Base-by-base conservation (phyloP, 2,888 invertebrate species). In the Cancer borealis region DNA sequence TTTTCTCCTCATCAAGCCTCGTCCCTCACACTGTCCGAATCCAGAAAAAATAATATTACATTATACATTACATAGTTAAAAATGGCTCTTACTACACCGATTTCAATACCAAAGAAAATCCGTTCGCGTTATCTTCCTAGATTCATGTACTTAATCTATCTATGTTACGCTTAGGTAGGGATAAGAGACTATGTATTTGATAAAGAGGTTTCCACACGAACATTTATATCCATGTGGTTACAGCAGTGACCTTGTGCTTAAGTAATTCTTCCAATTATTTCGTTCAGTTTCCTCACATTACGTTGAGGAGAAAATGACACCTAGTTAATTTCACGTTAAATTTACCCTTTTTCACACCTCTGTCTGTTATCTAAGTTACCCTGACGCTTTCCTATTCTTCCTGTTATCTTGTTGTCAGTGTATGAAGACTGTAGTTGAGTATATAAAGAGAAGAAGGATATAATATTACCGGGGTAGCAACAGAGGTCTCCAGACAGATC, bases 211-310 rank as follows among this genome's bases (percentile, higher is more conserved):
- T 39, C 12, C 39, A 10, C 14, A 39, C 84, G 84, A 84, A 84
- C 84, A 8, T 39, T 84, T 84, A 8, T 14, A 84, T 84, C 30
- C 84, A 84, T 39, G 84, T 84, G 84, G 84, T 84, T 39, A 84
- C 14, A 66, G 66, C 66, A 14, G 39, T 26, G 84, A 84, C 84
- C 84, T 84, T 84, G 84, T 3, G 84, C n/a, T 84, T 30, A 0
- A 84, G 3, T 84, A 14, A 30, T 84, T 1, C 84, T 84, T 84
- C 84, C 30, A 3, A 39, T 10, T 14, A 1, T 84, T 84, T 84
- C 84, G 84, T 84, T 39, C 26, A 12, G 30, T 84, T 84, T 84
- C 84, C 84, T 39, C 39, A 17, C 14, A 4, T 84, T 84, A 14
- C 84, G 84, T 84, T 14, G 0, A 39, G 0, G 5, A n/a, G 3